phyloP scores from a whole-genome alignment of 2,888 invertebrate species.

The Melikaiella ostensackeni region DNA sequence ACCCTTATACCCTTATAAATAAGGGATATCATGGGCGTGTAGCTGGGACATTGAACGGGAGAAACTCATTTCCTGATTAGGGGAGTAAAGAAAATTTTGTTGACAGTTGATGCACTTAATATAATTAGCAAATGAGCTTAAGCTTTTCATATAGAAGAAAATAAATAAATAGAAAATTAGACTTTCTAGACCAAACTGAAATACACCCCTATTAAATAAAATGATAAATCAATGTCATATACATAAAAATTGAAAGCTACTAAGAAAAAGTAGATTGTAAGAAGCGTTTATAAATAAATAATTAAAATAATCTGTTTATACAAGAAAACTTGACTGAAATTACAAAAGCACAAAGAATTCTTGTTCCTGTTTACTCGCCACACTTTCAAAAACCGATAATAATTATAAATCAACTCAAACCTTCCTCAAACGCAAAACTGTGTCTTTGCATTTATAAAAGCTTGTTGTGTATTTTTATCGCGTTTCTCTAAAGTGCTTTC shows the following conservation, averaged over 20 bases:
- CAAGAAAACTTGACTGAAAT: too few species aligned
- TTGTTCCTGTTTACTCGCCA: too few species aligned
- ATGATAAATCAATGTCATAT: too few species aligned
- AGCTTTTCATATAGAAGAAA: not conserved
- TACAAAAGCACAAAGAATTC: too few species aligned
- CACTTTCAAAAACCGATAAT: too few species aligned
- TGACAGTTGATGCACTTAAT: conserved; percentile 26
- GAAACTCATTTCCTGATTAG: conserved; percentile 36
- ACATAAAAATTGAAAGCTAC: not conserved
- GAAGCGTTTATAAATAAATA: not conserved
- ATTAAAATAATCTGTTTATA: not conserved
- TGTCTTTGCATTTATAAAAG: not conserved
- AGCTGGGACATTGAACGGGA: conserved; percentile 10
- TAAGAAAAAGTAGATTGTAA: not conserved
- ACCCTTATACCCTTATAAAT: conserved; percentile 22
- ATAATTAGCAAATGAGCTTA: conserved; percentile 22
- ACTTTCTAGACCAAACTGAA: not conserved
- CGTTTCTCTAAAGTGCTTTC: not conserved
- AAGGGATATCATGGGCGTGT: conserved; percentile 24
- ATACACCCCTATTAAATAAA: too few species aligned
- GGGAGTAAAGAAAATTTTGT: conserved; percentile 23
- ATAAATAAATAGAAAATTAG: not conserved
- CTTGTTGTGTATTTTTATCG: not conserved
- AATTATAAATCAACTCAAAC: too few species aligned
- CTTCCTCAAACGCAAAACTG: too few species aligned